Evolutionary conservation across 2,797 vertebrate species (phyloP), one percentile per base, ranked within the genome.

Genomic region (Gymnopithys bicolor): DNA sequence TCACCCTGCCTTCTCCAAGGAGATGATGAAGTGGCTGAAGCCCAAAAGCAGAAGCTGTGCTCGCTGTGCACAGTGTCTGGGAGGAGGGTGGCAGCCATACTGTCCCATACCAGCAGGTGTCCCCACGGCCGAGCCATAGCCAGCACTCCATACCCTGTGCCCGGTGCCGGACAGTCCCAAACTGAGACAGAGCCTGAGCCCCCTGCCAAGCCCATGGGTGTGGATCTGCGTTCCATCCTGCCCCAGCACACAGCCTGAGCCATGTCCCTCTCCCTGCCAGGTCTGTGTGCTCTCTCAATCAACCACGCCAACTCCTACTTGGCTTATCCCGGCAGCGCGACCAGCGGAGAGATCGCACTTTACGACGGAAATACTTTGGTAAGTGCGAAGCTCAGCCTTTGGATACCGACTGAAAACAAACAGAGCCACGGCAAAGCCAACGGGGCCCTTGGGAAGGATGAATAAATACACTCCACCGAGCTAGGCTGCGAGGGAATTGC

Each of bases 261-360:
- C 51, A 66, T 13, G 58, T 91, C 91, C 87, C 77, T 76, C 16
- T 58, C 90, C 62, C 63, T 89, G 32, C 81, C 93, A 99, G 99
- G 99, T 97, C 98, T 99, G n/a, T 99, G 99, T 4, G 99, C 99
- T 64, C 98, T 99, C 67, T 99, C 99, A 7, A 98, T 99, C 95
- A 99, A 99, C 97, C 99, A 99, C 97, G 98, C 98, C 96, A 99
- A 99, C 96, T 99, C 99, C 35, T 99, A 98, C 97, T 96, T 99
- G 97, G 99, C 98, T 24, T 99, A 99, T 84, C 99, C 99, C 7
- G 99, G 99, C 96, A 99, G 98, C 14, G 96, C 97, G 84, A 98
- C 98, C 62, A 98, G 98, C 10, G 99, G 99, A 43, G 99, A 99
- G 97, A 98, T 99, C 88, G 98, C 98, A 1, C 97, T 99, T 89